Base-by-base conservation (phyloP, 2,888 invertebrate genomes). In the Pantelozetes paolii region DNA sequence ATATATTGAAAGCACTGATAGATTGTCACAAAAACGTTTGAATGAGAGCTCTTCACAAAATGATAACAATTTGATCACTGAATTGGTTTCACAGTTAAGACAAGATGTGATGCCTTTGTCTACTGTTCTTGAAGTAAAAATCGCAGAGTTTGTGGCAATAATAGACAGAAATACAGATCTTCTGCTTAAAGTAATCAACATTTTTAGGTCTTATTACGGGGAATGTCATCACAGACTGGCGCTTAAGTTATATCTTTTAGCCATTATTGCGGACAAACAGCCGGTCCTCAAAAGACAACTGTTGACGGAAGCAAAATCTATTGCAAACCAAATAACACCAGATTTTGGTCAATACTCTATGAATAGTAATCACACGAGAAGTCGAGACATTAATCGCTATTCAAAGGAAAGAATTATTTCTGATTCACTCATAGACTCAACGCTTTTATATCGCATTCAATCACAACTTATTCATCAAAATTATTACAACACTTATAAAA, bases 141-240 rank as follows among this genome's bases (percentile, higher is more conserved):
- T 71, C 32, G 71, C 71, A 28, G 71, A 71, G 18, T 71, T 71
- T 26, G 45, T 71, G 13, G 54, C 71, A 6, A 32, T 32, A 20
- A 15, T 20, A 15, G 26, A n/a, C 11, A 32, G 20, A 26, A 18
- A 71, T 45, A 32, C 11, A 2, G 18, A 71, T n/a, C 30, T 71
- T 13, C 30, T 15, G 36, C n/a, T 48, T 1, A 45, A 45, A 71
- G 28, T 71, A 2, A 71, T 71, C 6, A 50, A 71, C 11, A 54
- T 54, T 20, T 71, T 45, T 2, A n/a, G 50, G 20, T 5, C 28
- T 15, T 71, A 50, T 54, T 71, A 71, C 18, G 71, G 71, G 1
- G 42, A 54, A 15, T 32, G 45, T 71, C 71, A 71, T 30, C 45
- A 30, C 3, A 45, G 71, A 30, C 50, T 71, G 15, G 71, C 71